These are phyloP conservation scores for Decapterus maruadsi DNA, from an alignment of 2,797 vertebrate genomes.

Conservation along the genomic window DNA sequence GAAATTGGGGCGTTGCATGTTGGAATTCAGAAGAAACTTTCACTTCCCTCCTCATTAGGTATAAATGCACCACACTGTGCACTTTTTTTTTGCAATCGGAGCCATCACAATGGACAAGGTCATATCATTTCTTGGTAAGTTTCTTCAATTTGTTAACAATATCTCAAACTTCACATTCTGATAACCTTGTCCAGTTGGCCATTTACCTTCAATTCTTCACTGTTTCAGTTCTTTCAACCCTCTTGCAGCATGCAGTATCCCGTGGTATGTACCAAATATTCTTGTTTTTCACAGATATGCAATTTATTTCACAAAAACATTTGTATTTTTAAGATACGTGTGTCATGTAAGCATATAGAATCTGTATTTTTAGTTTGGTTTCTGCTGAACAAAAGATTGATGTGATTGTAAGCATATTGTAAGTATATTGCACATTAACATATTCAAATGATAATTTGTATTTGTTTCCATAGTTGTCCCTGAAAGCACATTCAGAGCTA, in stretches of 20 bases:
- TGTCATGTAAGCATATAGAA: background rate
- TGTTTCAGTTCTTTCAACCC: slow-evolving; percentile 70
- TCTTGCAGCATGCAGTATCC: slow-evolving; percentile 37
- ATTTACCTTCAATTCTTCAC: slow-evolving; percentile 5
- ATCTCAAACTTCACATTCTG: background rate
- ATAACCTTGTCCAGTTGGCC: slow-evolving; percentile 1
- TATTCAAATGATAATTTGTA: background rate
- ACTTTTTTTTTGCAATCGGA: background rate
- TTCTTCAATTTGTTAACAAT: background rate
- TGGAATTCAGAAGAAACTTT: slow-evolving; percentile 5
- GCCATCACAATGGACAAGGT: slow-evolving; percentile 60
- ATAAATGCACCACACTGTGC: slow-evolving; percentile 12
- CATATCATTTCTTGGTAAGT: slow-evolving; percentile 73
- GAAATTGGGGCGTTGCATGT: background rate
- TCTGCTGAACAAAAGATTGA: background rate
- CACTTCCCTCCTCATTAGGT: slow-evolving; percentile 61
- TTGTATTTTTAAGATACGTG: background rate
- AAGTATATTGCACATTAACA: background rate
- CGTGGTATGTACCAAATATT: slow-evolving; percentile 61
- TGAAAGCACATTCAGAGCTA: slow-evolving; percentile 9
- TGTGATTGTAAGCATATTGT: background rate
- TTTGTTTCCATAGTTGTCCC: slow-evolving; percentile 8
- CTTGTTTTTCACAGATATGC: background rate
- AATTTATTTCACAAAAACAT: background rate
- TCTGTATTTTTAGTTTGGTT: background rate